These are phyloP conservation scores for Cenopis cana DNA, from an alignment of 2,888 invertebrate species.

Conservation along the genomic window DNA sequence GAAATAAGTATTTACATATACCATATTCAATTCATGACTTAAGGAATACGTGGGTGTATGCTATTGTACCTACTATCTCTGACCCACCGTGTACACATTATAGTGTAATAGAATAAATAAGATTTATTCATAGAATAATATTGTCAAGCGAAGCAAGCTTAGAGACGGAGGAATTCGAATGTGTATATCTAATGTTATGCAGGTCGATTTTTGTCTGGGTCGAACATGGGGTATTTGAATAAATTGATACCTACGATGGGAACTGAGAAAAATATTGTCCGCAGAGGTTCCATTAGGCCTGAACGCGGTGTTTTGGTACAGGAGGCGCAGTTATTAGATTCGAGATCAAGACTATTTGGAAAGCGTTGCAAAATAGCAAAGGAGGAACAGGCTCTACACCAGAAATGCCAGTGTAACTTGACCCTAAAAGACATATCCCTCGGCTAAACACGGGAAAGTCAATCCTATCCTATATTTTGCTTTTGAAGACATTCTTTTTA, in stretches of 20 bases:
- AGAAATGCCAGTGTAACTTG: background rate
- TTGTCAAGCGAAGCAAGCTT: conserved; percentile 72
- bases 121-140: conserved; percentile 78
- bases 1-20: no score
- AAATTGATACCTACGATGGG: conserved; percentile 80
- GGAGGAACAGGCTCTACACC: background rate
- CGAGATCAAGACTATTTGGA: conserved; percentile 51
- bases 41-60: no score
- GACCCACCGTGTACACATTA: background rate
- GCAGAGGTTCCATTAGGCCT: conserved; percentile 71
- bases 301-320: conserved; percentile 68
- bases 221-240: conserved; percentile 81
- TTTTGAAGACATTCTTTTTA: no score
- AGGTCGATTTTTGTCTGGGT: conserved; percentile 83
- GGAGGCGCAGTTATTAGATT: conserved; percentile 71
- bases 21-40: no score
- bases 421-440: background rate
- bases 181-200: conserved; percentile 83
- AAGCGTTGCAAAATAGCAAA: background rate
- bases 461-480: background rate
- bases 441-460: background rate
- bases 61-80: no score
- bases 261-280: conserved; percentile 82
- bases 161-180: conserved; percentile 80
- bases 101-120: conserved; percentile 57